phyloP scores from a whole-genome alignment of 2,113 vertebrate genomes.

The Phalacrocorax pelagicus region DNA sequence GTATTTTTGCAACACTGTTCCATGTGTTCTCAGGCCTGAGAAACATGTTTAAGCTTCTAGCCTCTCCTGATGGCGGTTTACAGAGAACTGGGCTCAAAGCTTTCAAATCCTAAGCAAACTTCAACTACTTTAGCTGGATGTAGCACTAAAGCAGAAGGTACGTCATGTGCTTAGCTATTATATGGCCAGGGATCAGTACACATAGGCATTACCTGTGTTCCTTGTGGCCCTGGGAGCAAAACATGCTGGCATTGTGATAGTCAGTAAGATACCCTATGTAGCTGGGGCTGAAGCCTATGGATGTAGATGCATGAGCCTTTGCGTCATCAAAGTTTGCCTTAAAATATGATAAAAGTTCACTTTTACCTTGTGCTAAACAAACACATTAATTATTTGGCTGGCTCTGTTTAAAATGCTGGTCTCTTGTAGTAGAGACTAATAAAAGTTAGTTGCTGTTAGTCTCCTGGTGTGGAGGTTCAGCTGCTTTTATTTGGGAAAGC shows the following conservation, averaged over 20 bases:
- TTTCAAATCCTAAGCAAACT: neutral
- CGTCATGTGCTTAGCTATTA: neutral
- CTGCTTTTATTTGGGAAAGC: neutral
- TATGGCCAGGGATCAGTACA: neutral
- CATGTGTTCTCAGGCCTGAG: neutral
- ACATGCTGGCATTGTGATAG: neutral
- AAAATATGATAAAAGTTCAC: neutral
- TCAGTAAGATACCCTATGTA: neutral
- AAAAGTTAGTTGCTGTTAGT: neutral
- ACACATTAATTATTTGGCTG: neutral
- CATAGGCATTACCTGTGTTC: neutral
- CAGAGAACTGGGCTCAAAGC: neutral
- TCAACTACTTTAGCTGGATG: neutral
- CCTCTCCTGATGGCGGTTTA: neutral
- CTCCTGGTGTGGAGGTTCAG: neutral
- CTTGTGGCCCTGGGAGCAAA: neutral
- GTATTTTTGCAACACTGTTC: neutral
- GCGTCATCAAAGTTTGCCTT: neutral
- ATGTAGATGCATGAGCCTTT: neutral
- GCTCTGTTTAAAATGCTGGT: neutral
- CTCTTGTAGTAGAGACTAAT: neutral
- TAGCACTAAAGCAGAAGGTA: neutral
- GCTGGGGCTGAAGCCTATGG: neutral
- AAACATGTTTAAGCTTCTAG: neutral
- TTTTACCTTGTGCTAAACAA: neutral